These are phyloP conservation scores for Ovis aries DNA, from an alignment of 2,113 vertebrate genomes.

Conservation along the genomic window DNA sequence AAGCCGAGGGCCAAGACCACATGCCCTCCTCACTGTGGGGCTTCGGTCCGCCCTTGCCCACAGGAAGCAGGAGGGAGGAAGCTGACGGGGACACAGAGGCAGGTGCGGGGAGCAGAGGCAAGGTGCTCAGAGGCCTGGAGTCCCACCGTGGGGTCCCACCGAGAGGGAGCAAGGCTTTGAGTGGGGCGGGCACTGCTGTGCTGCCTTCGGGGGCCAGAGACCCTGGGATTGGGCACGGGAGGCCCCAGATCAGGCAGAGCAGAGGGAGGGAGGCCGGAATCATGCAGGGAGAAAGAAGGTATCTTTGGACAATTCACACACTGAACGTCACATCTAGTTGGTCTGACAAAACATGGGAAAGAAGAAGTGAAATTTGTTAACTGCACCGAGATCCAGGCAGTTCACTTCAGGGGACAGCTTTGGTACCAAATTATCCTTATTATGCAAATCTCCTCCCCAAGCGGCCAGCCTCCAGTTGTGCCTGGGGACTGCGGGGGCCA, in stretches of 20 bases:
- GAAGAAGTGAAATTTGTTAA: constrained; percentile 93
- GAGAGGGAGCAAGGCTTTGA: background rate
- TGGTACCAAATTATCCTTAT: constrained; percentile 92
- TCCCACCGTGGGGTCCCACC: accelerated
- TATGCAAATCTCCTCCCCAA: constrained; percentile 94
- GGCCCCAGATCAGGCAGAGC: too few relatives aligned
- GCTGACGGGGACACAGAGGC: background rate
- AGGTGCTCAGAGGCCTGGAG: background rate
- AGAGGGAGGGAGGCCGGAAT: background rate
- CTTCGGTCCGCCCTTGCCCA: background rate
- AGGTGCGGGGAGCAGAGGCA: background rate
- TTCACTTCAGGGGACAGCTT: constrained; percentile 81
- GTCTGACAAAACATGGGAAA: constrained; percentile 81
- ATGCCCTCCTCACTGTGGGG: background rate
- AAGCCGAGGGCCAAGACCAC: background rate
- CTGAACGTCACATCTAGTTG: constrained; percentile 53
- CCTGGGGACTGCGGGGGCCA: constrained; percentile 82
- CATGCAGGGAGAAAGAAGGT: background rate
- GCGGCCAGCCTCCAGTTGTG: constrained; percentile 88
- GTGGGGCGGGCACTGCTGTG: accelerated
- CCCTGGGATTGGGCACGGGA: accelerated
- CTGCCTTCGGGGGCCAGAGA: accelerated
- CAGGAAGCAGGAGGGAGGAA: background rate
- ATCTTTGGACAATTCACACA: constrained; percentile 25
- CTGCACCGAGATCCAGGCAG: constrained; percentile 85